A percentile compares a stretch with the other conserved stretches of the same genome.
phyloP scores from a whole-genome alignment of 2,888 invertebrate genomes.

The Brassicogethes aeneus region DNA sequence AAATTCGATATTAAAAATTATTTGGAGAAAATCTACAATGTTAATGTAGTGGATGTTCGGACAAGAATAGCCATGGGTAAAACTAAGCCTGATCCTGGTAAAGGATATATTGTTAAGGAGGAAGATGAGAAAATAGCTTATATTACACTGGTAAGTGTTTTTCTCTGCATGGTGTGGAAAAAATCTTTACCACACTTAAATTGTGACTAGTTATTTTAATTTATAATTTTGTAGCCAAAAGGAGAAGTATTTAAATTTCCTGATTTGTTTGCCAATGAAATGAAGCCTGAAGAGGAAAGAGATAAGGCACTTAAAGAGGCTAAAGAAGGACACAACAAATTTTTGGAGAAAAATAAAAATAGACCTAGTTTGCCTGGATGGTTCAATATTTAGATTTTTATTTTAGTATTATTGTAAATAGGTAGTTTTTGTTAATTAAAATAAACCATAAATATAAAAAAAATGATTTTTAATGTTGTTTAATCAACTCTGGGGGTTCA shows the following conservation, averaged over 20 bases:
- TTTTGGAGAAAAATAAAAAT: slow-evolving; percentile 54
- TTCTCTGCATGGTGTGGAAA: too few species aligned
- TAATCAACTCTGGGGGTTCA: too few species aligned
- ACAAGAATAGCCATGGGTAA: slow-evolving; percentile 66
- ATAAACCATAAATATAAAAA: too few species aligned
- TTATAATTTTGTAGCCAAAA: slow-evolving; percentile 52
- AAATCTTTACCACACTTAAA: too few species aligned
- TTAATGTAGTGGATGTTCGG: slow-evolving; percentile 68
- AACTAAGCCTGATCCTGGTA: slow-evolving; percentile 49
- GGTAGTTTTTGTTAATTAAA: too few species aligned
- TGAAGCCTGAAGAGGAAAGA: slow-evolving; percentile 50
- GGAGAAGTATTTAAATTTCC: slow-evolving; percentile 69
- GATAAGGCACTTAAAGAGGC: slow-evolving; percentile 53
- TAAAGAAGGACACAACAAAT: slow-evolving; percentile 51
- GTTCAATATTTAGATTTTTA: slow-evolving; percentile 68
- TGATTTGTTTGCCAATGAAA: slow-evolving; percentile 49
- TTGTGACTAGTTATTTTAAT: too few species aligned
- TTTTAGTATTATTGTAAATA: too few species aligned
- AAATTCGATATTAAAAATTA: slow-evolving; percentile 84
- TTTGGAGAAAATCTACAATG: slow-evolving; percentile 88
- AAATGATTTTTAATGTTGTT: too few species aligned
- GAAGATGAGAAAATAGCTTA: slow-evolving; percentile 77
- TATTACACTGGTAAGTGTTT: slow-evolving; percentile 66
- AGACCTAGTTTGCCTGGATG: slow-evolving; percentile 69
- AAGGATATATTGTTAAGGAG: slow-evolving; percentile 65